Evolutionary conservation across 1,140 invertebrate genomes (phyloP), one percentile per base, ranked within the genome.

Genomic region (Drosophila tristis): DNA sequence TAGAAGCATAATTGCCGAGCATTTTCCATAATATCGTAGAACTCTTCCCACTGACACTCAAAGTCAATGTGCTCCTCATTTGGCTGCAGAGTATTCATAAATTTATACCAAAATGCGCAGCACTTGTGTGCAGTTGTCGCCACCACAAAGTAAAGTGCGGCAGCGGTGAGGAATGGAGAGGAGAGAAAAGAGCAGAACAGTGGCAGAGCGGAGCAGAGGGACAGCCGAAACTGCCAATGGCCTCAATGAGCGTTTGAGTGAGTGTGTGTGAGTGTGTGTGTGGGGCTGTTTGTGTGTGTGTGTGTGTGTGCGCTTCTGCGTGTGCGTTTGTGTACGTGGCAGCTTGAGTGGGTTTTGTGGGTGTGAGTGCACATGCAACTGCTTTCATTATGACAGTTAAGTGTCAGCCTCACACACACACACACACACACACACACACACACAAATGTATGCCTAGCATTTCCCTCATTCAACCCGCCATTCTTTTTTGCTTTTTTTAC

Each of bases 91-190:
- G 77, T 68, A 62, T 80, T 20, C 51, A 51, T 59, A 53, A 54
- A 66, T 47, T 60, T 54, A 44, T 47, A 57, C 47, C 31, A 65
- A 86, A 86, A 78, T 76, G 82, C 71, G 75, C 66, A 79, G 66
- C 84, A 82, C 82, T 79, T 79, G 65, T 79, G 71, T 76, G 82
- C 82, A 82, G 66, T 89, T 89, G 70, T 68, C 65, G 79, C 62
- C 59, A 65, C 70, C 84, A 54, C 84, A 82, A 72, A 78, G 72
- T 74, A 70, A 71, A 70, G 67, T 43, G 64, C 48, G 8, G 31
- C 25, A 13, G 35, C 35, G 11, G 35, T 4, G 9, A 4, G 9
- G 8, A 42, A 3, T 25, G 23, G 47, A 48, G 51, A 62, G 29
- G 50, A 31, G 15, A 25, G 43, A 43, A 55, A 25, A 29, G 2